Base-by-base conservation (phyloP, 2,113 vertebrate species). In the Thalassoma bifasciatum region DNA sequence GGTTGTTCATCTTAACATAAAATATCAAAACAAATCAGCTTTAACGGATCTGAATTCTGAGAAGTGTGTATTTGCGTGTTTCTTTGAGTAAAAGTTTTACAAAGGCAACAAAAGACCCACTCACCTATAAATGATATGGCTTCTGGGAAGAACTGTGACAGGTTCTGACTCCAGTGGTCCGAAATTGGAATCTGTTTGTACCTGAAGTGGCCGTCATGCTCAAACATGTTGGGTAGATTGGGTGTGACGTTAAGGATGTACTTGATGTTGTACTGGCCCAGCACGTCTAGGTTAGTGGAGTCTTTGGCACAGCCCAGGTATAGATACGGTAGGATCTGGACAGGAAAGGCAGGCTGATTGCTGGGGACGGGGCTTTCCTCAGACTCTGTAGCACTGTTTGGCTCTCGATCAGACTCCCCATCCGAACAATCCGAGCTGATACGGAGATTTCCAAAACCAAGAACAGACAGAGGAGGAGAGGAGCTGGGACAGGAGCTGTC, bases 161-260 rank as follows among this genome's bases (percentile, higher is more conserved):
- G 84, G 72, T 97, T 96, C 86, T 96, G 95, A 87, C 95, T 97
- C 96, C 96, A 97, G 90, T 96, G 96, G 82, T 97, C 96, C 0
- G 95, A 96, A 86, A 96, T 97, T 70, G 96, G 96, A 69, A 96
- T 97, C 91, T 97, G 95, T 86, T 97, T 97, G 93, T 97, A 97
- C 84, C 93, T 94, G 87, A 97, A 96, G 75, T 92, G 93, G 4
- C 94, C 94, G 0, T 95, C 94, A 47, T 96, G 95, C 89, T 96
- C 96, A 12, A 96, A 97, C 89, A 95, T 93, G 88, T 97, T 97
- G 36, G 96, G 96, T 16, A 96, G 94, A 79, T 97, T 97, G 77
- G 96, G 95, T 17, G 96, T 96, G 76, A 97, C 95, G 14, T 97
- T 97, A 71, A 96, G 93, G 88, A 97, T 95, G 84, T 96, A 97